Evolutionary conservation across 2,888 invertebrate species (phyloP).

Genomic region (Lottia gigantea): DNA sequence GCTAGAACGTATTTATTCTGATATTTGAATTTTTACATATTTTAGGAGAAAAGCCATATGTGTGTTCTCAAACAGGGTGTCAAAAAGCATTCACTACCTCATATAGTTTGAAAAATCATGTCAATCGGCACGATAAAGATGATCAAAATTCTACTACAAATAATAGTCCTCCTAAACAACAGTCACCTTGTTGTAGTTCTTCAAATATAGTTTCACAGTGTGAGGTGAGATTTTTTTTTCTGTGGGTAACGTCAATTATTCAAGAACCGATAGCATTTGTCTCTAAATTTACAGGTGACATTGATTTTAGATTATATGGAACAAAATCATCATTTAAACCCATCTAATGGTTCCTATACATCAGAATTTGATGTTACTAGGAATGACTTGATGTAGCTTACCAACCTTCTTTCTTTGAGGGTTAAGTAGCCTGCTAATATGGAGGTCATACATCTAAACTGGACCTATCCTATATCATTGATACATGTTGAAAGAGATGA

Average conservation of each 20-base stretch:
- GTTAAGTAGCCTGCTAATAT: too few species aligned
- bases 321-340: too few species aligned
- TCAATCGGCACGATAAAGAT: slow-evolving; percentile 75
- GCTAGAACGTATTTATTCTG: too few species aligned
- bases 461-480: too few species aligned
- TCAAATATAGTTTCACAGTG: neutral
- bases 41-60: slow-evolving; percentile 76
- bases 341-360: too few species aligned
- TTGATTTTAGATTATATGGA: neutral
- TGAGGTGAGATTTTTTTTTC: slow-evolving; percentile 21
- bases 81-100: slow-evolving; percentile 84
- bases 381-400: too few species aligned
- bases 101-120: slow-evolving; percentile 85
- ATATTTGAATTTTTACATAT: slow-evolving; percentile 10
- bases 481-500: too few species aligned
- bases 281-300: neutral
- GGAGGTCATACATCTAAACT: too few species aligned
- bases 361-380: too few species aligned
- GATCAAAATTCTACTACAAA: slow-evolving; percentile 29
- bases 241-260: neutral
- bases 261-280: neutral
- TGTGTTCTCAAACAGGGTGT: slow-evolving; percentile 78
- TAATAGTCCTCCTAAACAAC: neutral
- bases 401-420: too few species aligned
- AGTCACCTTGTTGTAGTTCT: too few species aligned